phyloP scores from a whole-genome alignment of 2,888 invertebrate genomes.

The Xylota segnis region DNA sequence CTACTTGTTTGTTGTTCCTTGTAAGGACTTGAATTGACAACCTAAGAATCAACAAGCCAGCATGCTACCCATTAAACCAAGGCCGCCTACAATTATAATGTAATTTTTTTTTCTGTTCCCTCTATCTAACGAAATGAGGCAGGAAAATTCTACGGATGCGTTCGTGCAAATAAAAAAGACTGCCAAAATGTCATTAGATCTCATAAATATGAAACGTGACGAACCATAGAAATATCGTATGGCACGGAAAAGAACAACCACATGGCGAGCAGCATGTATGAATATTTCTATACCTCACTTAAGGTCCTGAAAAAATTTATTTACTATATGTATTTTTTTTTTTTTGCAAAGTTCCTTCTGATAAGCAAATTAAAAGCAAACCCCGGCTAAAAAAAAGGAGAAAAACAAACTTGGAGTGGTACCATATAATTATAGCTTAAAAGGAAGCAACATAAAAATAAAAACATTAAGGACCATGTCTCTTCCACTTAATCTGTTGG shows the following conservation, averaged over 20 bases:
- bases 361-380: background rate
- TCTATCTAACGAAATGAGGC: background rate
- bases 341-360: background rate
- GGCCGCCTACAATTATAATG: background rate
- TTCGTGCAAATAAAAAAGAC: background rate
- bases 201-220: conserved; percentile 10
- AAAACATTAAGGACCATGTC: conserved; percentile 15
- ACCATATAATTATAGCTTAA: background rate
- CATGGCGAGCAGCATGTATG: background rate
- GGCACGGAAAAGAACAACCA: background rate
- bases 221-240: background rate
- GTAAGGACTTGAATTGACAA: background rate
- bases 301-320: too few species aligned
- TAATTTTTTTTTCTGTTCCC: background rate
- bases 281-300: background rate
- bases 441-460: conserved; percentile 10
- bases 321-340: too few species aligned
- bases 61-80: background rate
- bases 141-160: background rate
- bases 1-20: background rate
- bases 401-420: background rate
- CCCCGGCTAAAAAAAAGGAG: background rate
- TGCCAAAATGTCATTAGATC: conserved; percentile 9
- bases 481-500: background rate
- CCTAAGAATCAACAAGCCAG: background rate